These are phyloP conservation scores for Periparus ater DNA, from an alignment of 2,797 vertebrate genomes.

Conservation along the genomic window DNA sequence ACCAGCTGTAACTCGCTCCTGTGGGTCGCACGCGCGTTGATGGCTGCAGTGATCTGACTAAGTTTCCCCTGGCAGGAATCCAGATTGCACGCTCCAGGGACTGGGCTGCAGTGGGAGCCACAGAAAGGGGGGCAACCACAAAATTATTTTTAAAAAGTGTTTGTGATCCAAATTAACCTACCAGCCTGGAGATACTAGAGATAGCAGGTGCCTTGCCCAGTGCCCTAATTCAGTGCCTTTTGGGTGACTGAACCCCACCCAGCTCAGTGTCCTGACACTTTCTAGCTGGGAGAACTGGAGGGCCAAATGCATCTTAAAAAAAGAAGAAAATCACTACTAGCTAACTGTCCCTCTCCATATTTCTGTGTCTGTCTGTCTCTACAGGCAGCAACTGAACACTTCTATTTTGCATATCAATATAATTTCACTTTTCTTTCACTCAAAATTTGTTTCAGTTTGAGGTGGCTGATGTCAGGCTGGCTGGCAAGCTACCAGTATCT, in stretches of 20 bases:
- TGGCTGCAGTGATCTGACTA: neutral
- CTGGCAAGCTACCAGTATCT: neutral
- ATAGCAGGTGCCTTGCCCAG: neutral
- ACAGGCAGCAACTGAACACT: neutral
- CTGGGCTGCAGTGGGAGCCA: neutral
- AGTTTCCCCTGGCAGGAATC: neutral
- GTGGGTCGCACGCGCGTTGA: rapidly evolving
- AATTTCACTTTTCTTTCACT: constrained; percentile 2
- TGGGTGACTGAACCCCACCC: neutral
- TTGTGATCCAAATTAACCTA: neutral
- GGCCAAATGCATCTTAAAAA: neutral
- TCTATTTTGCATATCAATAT: neutral
- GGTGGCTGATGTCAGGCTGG: neutral
- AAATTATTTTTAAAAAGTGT: neutral
- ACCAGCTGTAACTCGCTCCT: neutral
- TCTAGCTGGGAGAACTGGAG: neutral
- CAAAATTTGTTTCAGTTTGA: constrained; percentile 23
- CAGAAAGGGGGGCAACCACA: neutral
- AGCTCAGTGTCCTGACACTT: neutral
- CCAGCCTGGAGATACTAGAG: neutral
- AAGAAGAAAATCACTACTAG: neutral
- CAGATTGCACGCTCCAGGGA: neutral
- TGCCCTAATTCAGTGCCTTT: neutral
- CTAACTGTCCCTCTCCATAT: neutral
- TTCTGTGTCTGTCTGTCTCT: neutral